phyloP scores from a whole-genome alignment of 2,797 vertebrate species.

The Limosa lapponica region DNA sequence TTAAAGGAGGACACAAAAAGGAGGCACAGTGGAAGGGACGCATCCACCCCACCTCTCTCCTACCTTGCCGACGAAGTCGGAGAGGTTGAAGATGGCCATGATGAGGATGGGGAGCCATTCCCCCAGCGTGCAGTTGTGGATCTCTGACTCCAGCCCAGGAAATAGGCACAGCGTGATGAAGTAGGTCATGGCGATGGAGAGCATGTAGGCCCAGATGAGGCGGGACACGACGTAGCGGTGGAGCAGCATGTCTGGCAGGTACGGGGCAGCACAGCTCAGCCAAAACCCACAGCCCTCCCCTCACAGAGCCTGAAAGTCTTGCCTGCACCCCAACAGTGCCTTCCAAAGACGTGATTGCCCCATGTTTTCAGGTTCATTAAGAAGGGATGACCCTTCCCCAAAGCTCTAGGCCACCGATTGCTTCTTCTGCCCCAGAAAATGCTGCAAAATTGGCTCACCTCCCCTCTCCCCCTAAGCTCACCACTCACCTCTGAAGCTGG shows the following conservation, averaged over 20 bases:
- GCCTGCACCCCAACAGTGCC: background rate
- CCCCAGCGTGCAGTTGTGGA: constrained; percentile 87
- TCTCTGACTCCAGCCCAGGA: constrained; percentile 95
- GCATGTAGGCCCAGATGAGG: constrained; percentile 97
- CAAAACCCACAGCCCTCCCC: background rate
- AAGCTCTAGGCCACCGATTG: accelerated
- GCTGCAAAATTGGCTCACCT: no score
- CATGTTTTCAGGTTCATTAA: background rate
- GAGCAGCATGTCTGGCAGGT: constrained; percentile 88
- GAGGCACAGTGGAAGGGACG: background rate
- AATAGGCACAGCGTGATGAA: constrained; percentile 98
- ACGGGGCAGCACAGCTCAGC: background rate
- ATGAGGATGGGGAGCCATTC: constrained; percentile 98
- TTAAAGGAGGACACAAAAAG: background rate
- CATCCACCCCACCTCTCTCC: background rate
- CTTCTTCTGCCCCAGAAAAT: background rate
- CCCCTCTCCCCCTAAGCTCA: accelerated
- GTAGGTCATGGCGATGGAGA: constrained; percentile 95
- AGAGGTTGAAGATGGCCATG: constrained; percentile 99
- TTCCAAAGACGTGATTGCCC: background rate
- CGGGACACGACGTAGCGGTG: constrained; percentile 93
- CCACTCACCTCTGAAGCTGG: constrained; percentile 87
- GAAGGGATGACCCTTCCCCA: background rate
- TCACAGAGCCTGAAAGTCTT: background rate
- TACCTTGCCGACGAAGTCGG: constrained; percentile 98